phyloP scores from a whole-genome alignment of 1,140 invertebrate species.

The Drosophila quadrilineata region DNA sequence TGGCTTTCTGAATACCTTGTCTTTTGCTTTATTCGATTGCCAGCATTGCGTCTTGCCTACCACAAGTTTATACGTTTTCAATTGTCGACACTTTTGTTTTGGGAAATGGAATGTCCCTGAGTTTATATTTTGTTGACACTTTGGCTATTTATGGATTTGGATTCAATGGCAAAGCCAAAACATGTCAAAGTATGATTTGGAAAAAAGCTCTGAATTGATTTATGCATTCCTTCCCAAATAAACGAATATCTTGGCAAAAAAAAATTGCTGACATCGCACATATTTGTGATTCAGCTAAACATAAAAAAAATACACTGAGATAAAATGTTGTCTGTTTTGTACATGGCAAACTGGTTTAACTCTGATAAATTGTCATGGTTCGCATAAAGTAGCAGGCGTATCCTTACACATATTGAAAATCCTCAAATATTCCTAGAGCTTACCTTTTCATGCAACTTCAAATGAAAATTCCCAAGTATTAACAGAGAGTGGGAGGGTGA shows the following conservation, averaged over 20 bases:
- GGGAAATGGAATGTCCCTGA: conserved; percentile 1
- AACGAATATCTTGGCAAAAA: conserved; percentile 16
- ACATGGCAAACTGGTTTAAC: no score
- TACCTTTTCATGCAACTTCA: neutral
- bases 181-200: conserved; percentile 49
- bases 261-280: conserved; percentile 17
- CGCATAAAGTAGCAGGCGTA: no score
- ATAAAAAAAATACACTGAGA: conserved; percentile 11
- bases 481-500: conserved; percentile 1
- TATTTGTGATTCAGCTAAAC: conserved; percentile 29
- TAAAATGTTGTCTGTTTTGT: neutral
- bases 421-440: no score
- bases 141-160: conserved; percentile 40
- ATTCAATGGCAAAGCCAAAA: conserved; percentile 27
- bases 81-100: conserved; percentile 21
- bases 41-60: neutral
- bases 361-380: no score
- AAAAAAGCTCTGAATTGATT: conserved; percentile 52
- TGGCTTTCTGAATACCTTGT: conserved; percentile 19
- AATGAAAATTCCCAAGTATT: neutral
- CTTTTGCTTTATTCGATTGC: conserved; percentile 28
- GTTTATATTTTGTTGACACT: conserved; percentile 63
- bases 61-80: conserved; percentile 17
- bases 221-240: conserved; percentile 45
- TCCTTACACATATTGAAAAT: no score